These are phyloP conservation scores for Drosophila santomea DNA, from an alignment of 1,140 invertebrate species.

Conservation along the genomic window DNA sequence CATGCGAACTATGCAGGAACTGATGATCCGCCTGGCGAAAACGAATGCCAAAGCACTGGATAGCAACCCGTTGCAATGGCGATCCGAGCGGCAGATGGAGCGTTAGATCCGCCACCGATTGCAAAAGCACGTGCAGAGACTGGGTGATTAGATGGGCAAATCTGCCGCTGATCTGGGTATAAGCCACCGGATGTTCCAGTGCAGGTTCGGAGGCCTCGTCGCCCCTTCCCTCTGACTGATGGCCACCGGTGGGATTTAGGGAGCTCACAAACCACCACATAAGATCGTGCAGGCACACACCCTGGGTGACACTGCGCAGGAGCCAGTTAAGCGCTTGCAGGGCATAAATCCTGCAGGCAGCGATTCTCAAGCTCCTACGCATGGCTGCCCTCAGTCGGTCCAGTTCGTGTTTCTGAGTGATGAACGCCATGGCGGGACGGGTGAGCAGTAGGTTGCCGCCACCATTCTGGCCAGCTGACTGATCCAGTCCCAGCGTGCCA, in stretches of 20 bases:
- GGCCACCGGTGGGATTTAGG: constrained; percentile 86
- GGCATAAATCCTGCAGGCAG: constrained; percentile 94
- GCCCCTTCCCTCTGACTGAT: constrained; percentile 53
- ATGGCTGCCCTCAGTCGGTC: constrained; percentile 92
- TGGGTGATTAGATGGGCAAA: constrained; percentile 91
- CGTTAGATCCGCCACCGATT: constrained; percentile 96
- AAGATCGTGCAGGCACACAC: constrained; percentile 95
- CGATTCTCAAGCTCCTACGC: constrained; percentile 92
- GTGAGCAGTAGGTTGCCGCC: constrained; percentile 84
- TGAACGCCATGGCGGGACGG: constrained; percentile 92
- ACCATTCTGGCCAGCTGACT: constrained; percentile 2
- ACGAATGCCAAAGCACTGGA: constrained; percentile 96
- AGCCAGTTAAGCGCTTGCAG: constrained; percentile 97
- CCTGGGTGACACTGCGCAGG: constrained; percentile 95
- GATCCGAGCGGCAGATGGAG: constrained; percentile 94
- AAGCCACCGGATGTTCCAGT: constrained; percentile 93
- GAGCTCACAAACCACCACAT: constrained; percentile 97
- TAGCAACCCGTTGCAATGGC: constrained; percentile 95
- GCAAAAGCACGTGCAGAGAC: constrained; percentile 94
- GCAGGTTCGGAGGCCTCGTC: constrained; percentile 84
- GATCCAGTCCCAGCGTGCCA: constrained; percentile 2
- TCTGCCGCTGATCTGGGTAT: constrained; percentile 92
- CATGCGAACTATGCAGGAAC: constrained; percentile 96
- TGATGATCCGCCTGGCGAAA: constrained; percentile 95
- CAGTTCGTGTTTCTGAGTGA: constrained; percentile 94